Percentiles rank a stretch among this genome's conserved stretches.
These are phyloP conservation scores for Rhinoraja longicauda DNA, from an alignment of 2,797 vertebrate species.

Conservation along the genomic window DNA sequence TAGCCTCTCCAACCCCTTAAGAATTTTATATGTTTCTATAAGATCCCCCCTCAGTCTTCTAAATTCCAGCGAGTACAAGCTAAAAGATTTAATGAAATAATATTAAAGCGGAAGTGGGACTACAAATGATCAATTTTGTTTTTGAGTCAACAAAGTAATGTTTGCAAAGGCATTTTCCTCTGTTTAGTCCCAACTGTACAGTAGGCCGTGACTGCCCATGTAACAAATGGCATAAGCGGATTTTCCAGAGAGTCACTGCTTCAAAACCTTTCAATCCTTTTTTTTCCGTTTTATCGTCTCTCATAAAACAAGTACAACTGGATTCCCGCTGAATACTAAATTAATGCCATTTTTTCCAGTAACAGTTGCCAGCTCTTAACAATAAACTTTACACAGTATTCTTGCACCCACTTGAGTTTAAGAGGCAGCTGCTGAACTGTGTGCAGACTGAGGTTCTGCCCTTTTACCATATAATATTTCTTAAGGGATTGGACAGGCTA, in stretches of 20 bases:
- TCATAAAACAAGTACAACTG: neutral
- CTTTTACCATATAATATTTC: too few species aligned
- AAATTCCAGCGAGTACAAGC: too few species aligned
- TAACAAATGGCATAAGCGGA: neutral
- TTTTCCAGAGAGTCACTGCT: neutral
- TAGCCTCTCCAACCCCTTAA: too few species aligned
- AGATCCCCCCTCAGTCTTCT: too few species aligned
- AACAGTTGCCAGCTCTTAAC: neutral
- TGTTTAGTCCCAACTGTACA: neutral
- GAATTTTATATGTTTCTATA: too few species aligned
- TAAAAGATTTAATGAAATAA: neutral
- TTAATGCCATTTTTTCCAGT: neutral
- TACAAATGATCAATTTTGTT: neutral
- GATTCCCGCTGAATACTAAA: constrained; percentile 14
- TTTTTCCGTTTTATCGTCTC: neutral
- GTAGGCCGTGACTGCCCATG: neutral
- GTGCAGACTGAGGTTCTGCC: neutral
- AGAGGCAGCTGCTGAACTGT: neutral
- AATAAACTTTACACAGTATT: neutral
- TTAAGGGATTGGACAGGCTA: too few species aligned
- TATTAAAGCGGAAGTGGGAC: neutral
- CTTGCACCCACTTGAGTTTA: neutral
- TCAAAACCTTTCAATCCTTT: neutral
- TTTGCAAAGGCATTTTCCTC: neutral
- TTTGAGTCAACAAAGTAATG: neutral